Evolutionary conservation across 1,140 invertebrate species (phyloP), one percentile per base, ranked within the genome.

Genomic region (Panulirus ornatus): DNA sequence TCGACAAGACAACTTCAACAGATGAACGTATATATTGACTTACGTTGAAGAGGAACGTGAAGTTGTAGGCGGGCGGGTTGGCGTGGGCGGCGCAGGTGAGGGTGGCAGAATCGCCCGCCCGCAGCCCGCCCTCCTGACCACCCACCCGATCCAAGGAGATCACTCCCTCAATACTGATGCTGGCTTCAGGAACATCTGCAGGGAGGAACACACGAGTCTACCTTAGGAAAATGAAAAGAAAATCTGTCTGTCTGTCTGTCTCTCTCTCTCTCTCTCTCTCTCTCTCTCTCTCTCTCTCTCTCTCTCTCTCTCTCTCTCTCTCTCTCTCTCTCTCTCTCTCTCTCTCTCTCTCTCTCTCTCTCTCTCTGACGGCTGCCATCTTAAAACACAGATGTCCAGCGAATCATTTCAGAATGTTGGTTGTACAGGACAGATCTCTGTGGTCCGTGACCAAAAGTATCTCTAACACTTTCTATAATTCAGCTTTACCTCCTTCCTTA

Each of bases 31-130:
- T 3, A 19, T 5, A 66, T 5, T 30, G 22, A 82, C 86, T 88
- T 78, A 88, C 86, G 36, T 88, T 88, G 44, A 88, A 88, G 76
- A 88, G 63, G 44, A 88, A 88, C 34, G 86, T 88, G 42, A 81
- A 78, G 63, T 88, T 88, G 58, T 88, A 88, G 1, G 78, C 78
- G 2, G 86, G 86, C 34, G 86, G 86, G 58, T 88, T 88, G 6
- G 86, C 86, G n/a, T 58, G 47, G 5, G 86, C 78, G 22, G 58
- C 63, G 38, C 86, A 88, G 27, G 76, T 88, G 40, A 88, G 76
- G 27, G 86, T 88, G n/a, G 86, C 86, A 19, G 86, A 88, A 22
- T 82, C 78, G 0, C 86, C 86, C 22, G 76, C 86, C 27, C 86
- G 36, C 8, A 88, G 42, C 0, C 85, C 85, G 54, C 81, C 38